Evolutionary conservation across 1,140 invertebrate species (phyloP).

Genomic region (Drosophila orena): DNA sequence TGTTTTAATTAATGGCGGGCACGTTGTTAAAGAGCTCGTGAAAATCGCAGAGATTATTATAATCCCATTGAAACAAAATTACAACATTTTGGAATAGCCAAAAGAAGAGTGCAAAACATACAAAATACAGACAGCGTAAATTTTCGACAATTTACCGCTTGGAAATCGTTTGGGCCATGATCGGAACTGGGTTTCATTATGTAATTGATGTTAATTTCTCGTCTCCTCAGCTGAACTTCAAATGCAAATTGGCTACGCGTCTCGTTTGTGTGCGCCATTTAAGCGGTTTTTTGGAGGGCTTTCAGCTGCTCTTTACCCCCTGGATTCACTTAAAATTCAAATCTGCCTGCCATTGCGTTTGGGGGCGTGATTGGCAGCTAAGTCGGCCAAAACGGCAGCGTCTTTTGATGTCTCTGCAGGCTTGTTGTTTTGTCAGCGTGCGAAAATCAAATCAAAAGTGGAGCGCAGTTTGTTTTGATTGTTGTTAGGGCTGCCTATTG

Average conservation of each 20-base stretch:
- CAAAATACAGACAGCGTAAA: slow-evolving; percentile 34
- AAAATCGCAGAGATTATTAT: slow-evolving; percentile 45
- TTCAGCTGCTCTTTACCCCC: neutral
- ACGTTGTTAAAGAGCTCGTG: slow-evolving; percentile 11
- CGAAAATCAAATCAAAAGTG: slow-evolving; percentile 67
- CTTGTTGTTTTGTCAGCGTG: slow-evolving; percentile 52
- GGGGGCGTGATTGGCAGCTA: slow-evolving; percentile 51
- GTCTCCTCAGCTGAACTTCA: slow-evolving; percentile 36
- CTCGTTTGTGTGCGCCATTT: slow-evolving; percentile 29
- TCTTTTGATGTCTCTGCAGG: slow-evolving; percentile 59
- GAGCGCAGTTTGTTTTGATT: slow-evolving; percentile 71
- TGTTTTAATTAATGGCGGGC: slow-evolving; percentile 37
- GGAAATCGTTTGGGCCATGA: slow-evolving; percentile 40
- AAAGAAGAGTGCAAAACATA: slow-evolving; percentile 25
- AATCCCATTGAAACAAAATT: slow-evolving; percentile 31
- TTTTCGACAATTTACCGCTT: slow-evolving; percentile 40
- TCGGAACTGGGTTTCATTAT: slow-evolving; percentile 55
- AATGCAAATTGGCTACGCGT: slow-evolving; percentile 42
- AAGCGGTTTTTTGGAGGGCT: slow-evolving; percentile 11
- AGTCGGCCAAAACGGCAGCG: slow-evolving; percentile 46
- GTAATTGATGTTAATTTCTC: slow-evolving; percentile 61
- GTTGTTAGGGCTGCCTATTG: slow-evolving; percentile 54
- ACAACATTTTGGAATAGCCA: slow-evolving; percentile 13
- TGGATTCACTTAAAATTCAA: slow-evolving; percentile 42
- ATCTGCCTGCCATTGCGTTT: slow-evolving; percentile 45